A percentile compares a stretch with the other conserved stretches of the same genome.
phyloP scores from a whole-genome alignment of 2,888 invertebrate genomes.

The Cephalotes varians region DNA sequence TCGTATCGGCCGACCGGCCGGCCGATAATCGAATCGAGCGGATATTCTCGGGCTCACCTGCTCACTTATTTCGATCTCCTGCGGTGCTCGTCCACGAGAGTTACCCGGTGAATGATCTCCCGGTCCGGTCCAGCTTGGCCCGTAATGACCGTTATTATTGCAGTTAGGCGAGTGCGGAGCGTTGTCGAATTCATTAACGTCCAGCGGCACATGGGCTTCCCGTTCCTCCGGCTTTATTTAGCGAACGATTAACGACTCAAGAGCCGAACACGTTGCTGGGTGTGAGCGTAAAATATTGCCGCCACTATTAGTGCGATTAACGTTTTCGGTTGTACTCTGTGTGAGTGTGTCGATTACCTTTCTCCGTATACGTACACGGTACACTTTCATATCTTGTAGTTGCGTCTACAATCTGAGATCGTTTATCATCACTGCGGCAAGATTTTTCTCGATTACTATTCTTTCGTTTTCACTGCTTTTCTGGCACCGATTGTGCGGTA shows the following conservation, averaged over 20 bases:
- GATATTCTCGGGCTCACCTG: slow-evolving; percentile 59
- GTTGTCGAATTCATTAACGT: slow-evolving; percentile 70
- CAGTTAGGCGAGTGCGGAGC: slow-evolving; percentile 58
- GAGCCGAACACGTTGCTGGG: slow-evolving; percentile 52
- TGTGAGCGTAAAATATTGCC: slow-evolving; percentile 64
- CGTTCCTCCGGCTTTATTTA: slow-evolving; percentile 65
- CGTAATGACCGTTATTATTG: slow-evolving; percentile 69
- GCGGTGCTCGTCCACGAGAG: slow-evolving; percentile 49
- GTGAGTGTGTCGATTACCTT: slow-evolving; percentile 11
- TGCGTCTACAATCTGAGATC: neutral
- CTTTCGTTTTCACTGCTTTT: neutral
- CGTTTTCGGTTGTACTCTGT: slow-evolving; percentile 26
- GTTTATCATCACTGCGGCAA: neutral
- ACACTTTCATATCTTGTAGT: neutral
- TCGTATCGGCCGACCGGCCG: neutral
- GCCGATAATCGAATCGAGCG: neutral
- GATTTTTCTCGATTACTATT: slow-evolving; percentile 23
- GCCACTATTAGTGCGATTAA: slow-evolving; percentile 64
- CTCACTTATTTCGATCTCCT: slow-evolving; percentile 49
- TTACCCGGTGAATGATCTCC: slow-evolving; percentile 62
- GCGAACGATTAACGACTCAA: slow-evolving; percentile 66
- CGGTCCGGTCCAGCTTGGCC: neutral
- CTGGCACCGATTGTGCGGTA: neutral
- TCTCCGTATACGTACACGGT: neutral
- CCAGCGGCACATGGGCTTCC: slow-evolving; percentile 5